Base-by-base conservation (phyloP, 2,113 vertebrate genomes). In the Paralichthys olivaceus region DNA sequence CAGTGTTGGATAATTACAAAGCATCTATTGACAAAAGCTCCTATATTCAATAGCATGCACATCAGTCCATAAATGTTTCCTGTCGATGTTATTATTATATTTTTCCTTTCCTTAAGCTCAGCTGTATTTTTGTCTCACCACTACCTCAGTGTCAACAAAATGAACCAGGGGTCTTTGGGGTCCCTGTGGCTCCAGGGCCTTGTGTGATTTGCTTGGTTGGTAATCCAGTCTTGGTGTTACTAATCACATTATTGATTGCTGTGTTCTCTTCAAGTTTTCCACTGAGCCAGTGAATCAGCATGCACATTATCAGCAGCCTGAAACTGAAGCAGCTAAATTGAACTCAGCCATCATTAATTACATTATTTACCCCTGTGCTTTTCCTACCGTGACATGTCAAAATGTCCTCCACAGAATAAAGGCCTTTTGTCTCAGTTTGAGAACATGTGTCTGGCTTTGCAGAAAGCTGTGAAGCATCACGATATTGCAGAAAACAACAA, bases 201-300 rank as follows among this genome's bases (percentile, higher is more conserved):
- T 11, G 28, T n/a, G 26, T 9, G 17, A 59, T 59, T 32, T 59
- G 26, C 28, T 32, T 22, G 29, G 20, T 60, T 20, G 58, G 8
- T 60, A 60, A 60, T 60, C 58, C 19, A 37, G 19, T 37, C 12
- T 40, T 7, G 12, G 59, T 62, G 59, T 62, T 23, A 23, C 59
- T 62, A 62, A 62, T 62, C 34, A 40, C 34, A 62, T 62, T 40
- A 62, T 22, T 62, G 59, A 40, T 37, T 40, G 59, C 34, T 40
- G 20, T 1, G 11, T 23, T 40, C 13, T 14, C 9, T 37, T 60
- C 5, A 22, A 13, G 32, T 26, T 45, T 63, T 7, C 34, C 60
- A 63, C 2, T 28, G 13, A 37, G 58, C 29, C 60, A 7, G 20
- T 15, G 59, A 61, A 37, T 61, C 59, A 61, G 59, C n/a, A 15